A percentile compares a stretch with the other conserved stretches of the same genome.
These are phyloP conservation scores for Sorex araneus DNA, from an alignment of 2,113 vertebrate genomes.

Conservation along the genomic window DNA sequence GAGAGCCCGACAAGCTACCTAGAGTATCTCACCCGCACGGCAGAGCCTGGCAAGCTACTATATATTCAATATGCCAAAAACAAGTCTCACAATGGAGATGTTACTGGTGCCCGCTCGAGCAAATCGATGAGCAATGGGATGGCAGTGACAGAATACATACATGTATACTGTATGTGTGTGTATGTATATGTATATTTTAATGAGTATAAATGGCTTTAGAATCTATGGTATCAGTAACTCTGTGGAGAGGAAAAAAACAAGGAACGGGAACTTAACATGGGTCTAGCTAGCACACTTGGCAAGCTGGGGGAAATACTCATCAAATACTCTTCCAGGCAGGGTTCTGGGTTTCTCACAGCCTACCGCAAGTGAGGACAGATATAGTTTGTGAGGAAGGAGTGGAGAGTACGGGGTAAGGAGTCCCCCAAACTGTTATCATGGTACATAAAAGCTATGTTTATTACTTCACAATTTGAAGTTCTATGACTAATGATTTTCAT, in stretches of 20 bases:
- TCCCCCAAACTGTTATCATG: background rate
- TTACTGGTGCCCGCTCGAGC: no score
- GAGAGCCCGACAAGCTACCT: no score
- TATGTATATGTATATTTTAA: background rate
- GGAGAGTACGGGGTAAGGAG: background rate
- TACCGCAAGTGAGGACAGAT: background rate
- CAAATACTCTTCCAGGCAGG: background rate
- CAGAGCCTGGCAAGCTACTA: no score
- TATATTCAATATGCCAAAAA: no score
- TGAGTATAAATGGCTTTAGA: background rate
- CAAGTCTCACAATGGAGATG: no score
- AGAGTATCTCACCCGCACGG: no score
- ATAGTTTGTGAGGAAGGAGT: background rate
- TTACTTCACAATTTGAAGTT: background rate
- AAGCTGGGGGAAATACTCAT: background rate
- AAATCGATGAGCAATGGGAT: no score
- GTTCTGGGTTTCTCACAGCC: background rate
- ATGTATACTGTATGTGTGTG: no score
- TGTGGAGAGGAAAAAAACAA: background rate
- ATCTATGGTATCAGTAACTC: background rate
- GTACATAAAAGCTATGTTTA: background rate
- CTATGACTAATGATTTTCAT: constrained; percentile 6
- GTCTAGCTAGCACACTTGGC: background rate
- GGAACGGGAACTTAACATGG: background rate
- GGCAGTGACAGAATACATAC: no score